phyloP scores from a whole-genome alignment of 2,888 invertebrate species.

The Clistopyga incitator region DNA sequence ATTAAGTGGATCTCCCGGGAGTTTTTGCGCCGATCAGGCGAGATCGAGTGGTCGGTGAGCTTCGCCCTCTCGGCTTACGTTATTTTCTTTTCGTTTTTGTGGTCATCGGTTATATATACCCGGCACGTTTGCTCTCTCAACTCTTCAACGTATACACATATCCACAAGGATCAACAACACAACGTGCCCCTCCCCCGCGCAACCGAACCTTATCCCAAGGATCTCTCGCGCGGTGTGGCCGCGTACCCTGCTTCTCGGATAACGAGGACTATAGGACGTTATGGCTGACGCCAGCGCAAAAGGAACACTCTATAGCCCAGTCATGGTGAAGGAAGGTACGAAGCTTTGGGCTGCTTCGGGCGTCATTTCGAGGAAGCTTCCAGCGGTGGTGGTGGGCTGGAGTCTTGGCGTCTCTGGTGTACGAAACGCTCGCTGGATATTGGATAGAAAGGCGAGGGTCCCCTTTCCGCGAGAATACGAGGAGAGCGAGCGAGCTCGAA shows the following conservation, averaged over 20 bases:
- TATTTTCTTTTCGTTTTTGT: conserved; percentile 28
- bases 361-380: conserved; percentile 56
- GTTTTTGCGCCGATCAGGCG: conserved; percentile 10
- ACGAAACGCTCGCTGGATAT: conserved; percentile 54
- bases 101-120: conserved; percentile 18
- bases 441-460: conserved; percentile 51
- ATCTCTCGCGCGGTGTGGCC: conserved; percentile 45
- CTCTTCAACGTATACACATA: neutral
- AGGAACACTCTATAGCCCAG: neutral
- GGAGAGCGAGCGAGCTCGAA: conserved; percentile 23
- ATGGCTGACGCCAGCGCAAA: conserved; percentile 20
- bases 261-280: conserved; percentile 45
- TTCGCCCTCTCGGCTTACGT: conserved; percentile 42
- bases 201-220: conserved; percentile 34
- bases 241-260: conserved; percentile 17
- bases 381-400: neutral
- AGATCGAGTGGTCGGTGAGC: conserved; percentile 34
- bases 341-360: conserved; percentile 46
- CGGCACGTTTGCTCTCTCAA: neutral
- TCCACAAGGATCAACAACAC: conserved; percentile 26
- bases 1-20: conserved; percentile 30
- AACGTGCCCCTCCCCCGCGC: neutral
- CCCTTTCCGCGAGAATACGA: neutral
- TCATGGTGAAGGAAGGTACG: conserved; percentile 7
- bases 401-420: conserved; percentile 31